Percentiles rank a stretch among this genome's conserved stretches.
phyloP scores from a whole-genome alignment of 2,888 invertebrate species.

The Allolobophora icterica region DNA sequence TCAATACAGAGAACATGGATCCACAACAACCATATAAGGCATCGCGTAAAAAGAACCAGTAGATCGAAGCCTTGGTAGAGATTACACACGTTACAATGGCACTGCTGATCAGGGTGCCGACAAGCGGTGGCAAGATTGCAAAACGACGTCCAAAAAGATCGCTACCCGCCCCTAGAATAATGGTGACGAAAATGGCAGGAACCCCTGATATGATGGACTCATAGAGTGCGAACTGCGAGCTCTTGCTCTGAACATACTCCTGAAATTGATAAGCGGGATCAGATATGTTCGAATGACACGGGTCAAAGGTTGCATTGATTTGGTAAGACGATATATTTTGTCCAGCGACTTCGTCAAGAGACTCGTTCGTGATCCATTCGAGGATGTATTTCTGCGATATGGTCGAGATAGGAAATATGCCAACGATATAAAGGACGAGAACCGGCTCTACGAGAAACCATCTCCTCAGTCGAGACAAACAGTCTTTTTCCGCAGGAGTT shows the following conservation, averaged over 20 bases:
- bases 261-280: constrained; percentile 30
- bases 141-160: constrained; percentile 42
- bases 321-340: background rate
- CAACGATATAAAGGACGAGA: constrained; percentile 35
- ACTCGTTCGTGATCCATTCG: constrained; percentile 21
- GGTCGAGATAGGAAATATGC: constrained; percentile 33
- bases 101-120: constrained; percentile 29
- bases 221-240: constrained; percentile 34
- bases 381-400: constrained; percentile 39
- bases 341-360: background rate
- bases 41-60: constrained; percentile 35
- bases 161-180: constrained; percentile 44
- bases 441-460: constrained; percentile 43
- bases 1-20: constrained; percentile 31
- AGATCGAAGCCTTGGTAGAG: constrained; percentile 32
- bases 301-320: constrained; percentile 23
- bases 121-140: constrained; percentile 44
- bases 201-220: background rate
- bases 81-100: constrained; percentile 29
- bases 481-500: background rate
- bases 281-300: constrained; percentile 32
- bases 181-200: constrained; percentile 41
- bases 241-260: constrained; percentile 36
- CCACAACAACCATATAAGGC: constrained; percentile 39
- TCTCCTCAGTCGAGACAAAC: constrained; percentile 14